phyloP scores from a whole-genome alignment of 2,888 invertebrate species.

The Leptopilina myrica region DNA sequence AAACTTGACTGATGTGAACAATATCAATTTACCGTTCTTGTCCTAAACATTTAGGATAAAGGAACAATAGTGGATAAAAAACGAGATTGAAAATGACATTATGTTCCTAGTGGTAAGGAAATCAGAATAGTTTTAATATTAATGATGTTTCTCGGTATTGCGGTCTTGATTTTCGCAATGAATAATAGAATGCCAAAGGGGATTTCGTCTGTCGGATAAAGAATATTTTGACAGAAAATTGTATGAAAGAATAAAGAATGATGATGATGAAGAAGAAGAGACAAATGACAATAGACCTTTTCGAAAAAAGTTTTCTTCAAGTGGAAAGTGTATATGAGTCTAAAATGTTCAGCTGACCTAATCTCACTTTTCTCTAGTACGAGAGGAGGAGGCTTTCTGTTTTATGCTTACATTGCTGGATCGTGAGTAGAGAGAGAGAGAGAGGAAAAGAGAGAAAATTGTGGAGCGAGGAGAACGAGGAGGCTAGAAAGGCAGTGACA shows the following conservation, averaged over 20 bases:
- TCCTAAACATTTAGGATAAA: too few relatives aligned
- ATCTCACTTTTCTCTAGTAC: conserved; percentile 39
- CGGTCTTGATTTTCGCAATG: too few relatives aligned
- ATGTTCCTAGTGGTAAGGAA: too few relatives aligned
- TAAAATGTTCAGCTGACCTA: conserved; percentile 39
- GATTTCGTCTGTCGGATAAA: background rate
- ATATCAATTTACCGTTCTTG: too few relatives aligned
- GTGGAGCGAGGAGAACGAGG: conserved; percentile 33
- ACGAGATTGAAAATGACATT: too few relatives aligned
- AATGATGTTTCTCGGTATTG: too few relatives aligned
- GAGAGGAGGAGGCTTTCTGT: conserved; percentile 51
- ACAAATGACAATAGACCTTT: conserved; percentile 13
- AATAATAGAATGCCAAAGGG: too few relatives aligned
- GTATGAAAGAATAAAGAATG: background rate
- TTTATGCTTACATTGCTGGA: conserved; percentile 58
- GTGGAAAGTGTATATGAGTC: conserved; percentile 7
- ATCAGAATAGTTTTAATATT: too few relatives aligned
- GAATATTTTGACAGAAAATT: background rate
- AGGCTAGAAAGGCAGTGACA: conserved; percentile 38
- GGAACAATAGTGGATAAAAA: too few relatives aligned
- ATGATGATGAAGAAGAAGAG: background rate
- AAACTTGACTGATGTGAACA: too few relatives aligned
- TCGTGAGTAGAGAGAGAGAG: conserved; percentile 40
- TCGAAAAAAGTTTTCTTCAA: conserved; percentile 16
- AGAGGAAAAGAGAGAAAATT: background rate